These are phyloP conservation scores for Phoxinus phoxinus DNA, from an alignment of 2,113 vertebrate species.

Conservation along the genomic window DNA sequence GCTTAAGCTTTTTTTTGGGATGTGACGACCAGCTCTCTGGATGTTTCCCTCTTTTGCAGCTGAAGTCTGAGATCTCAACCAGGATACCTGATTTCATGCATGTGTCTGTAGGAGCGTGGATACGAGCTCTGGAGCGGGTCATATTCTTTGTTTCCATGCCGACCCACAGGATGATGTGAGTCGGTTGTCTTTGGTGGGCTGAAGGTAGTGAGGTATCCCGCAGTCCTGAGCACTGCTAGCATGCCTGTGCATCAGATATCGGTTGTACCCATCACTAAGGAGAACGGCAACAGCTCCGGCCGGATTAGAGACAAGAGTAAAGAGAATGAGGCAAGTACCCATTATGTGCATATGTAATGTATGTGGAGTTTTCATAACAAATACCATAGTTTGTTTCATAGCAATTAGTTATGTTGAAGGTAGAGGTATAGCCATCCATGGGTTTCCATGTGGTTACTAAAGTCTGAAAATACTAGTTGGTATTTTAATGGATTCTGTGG, in stretches of 20 bases:
- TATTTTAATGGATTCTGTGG: background rate
- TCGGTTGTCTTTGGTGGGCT: constrained; percentile 56
- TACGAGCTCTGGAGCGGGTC: background rate
- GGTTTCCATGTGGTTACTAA: too few relatives aligned
- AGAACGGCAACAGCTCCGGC: constrained; percentile 77
- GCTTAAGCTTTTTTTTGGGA: background rate
- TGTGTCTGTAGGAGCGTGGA: background rate
- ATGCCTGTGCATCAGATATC: constrained; percentile 94
- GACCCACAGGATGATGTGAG: constrained; percentile 16
- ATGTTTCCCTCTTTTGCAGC: constrained; percentile 10
- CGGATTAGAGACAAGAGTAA: constrained; percentile 85
- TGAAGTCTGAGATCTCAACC: background rate
- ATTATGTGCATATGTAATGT: background rate
- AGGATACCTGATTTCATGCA: constrained; percentile 15
- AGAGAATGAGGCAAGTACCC: constrained; percentile 81
- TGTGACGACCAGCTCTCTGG: background rate
- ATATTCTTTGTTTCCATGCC: constrained; percentile 29
- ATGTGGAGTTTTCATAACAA: constrained; percentile 7
- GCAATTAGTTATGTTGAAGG: background rate
- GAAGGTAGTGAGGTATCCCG: constrained; percentile 43
- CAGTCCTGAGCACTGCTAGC: constrained; percentile 51
- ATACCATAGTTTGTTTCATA: background rate
- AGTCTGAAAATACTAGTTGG: background rate
- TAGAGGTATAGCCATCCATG: background rate
- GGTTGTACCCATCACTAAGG: constrained; percentile 83